Conservation (phyloP, 2,888 invertebrate genomes). For the Phragmatobia fuliginosa region DNA sequence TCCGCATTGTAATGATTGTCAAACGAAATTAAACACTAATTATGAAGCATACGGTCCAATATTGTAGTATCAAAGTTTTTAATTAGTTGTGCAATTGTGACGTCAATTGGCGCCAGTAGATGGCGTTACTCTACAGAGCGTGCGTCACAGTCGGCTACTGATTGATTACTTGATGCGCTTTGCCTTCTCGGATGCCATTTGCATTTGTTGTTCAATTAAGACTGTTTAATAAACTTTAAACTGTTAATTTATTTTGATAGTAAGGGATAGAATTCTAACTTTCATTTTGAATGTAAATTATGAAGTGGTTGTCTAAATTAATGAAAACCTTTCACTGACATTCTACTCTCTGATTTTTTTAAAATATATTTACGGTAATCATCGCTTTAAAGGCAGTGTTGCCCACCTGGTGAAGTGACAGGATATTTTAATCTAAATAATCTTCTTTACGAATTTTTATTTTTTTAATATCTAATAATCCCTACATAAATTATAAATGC, state of each 20-base stretch:
- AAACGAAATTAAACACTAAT: not conserved
- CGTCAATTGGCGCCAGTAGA: constrained; percentile 65
- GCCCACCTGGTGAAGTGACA: too few species aligned
- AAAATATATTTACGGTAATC: too few species aligned
- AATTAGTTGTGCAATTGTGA: constrained; percentile 42
- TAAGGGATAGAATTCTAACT: not conserved
- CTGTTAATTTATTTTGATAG: not conserved
- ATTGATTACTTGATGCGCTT: constrained; percentile 58
- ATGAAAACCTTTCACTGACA: too few species aligned
- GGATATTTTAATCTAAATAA: too few species aligned
- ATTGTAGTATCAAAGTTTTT: not conserved
- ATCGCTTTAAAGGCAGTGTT: too few species aligned
- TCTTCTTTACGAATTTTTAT: too few species aligned
- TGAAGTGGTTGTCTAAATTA: too few species aligned
- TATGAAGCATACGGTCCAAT: not conserved
- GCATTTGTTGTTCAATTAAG: constrained; percentile 16
- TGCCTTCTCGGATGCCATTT: constrained; percentile 54
- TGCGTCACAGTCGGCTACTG: constrained; percentile 58
- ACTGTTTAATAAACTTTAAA: not conserved
- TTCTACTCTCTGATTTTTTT: too few species aligned
- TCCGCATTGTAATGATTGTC: not conserved
- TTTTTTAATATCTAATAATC: too few species aligned
- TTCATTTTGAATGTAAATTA: not conserved
- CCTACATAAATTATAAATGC: too few species aligned
- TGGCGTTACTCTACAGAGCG: constrained; percentile 60